Base-by-base conservation (phyloP, 1,140 invertebrate species). In the Drosophila serrata region DNA sequence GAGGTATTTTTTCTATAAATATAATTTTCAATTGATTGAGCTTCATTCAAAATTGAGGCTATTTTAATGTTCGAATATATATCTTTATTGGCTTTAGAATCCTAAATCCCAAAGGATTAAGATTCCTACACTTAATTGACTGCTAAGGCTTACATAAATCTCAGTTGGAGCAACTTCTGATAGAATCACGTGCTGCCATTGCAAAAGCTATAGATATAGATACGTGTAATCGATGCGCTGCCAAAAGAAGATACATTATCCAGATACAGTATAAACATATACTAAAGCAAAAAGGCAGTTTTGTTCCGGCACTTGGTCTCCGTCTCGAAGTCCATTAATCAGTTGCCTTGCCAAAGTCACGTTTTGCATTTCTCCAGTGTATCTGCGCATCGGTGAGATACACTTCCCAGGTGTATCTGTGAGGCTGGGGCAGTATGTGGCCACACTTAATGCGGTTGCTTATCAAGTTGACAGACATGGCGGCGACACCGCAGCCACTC, bases 391-490 rank as follows among this genome's bases (percentile, higher is more conserved):
- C 63, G 51, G 24, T 40, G 40, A 55, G 51, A 55, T 55, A 55
- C 51, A 37, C 13, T 35, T 15, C 19, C 51, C 35, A 55, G 53
- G 37, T 57, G 55, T 64, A 79, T 75, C 60, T 63, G 60, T 8
- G 19, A n/a, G 56, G 7, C 7, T 40, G 58, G 43, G 58, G 37
- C 33, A 62, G 49, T 59, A 15, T 60, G 62, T 56, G 45, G 42
- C 59, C 48, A 60, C 43, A 33, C 56, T 86, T 86, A 86, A 86
- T 81, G 82, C 29, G 53, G 57, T 64, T 79, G 82, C 82, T 86
- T 86, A 86, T 86, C 82, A 86, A 86, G 62, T 81, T 86, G 82
- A 86, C 58, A 79, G 82, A 81, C 78, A 81, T 60, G 35, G 37
- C 37, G 63, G 73, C 67, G 73, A 60, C 81, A 56, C 73, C 42